Percentiles rank a stretch among this genome's conserved stretches.
phyloP scores from a whole-genome alignment of 2,113 vertebrate genomes.

The Turdus rufiventris region DNA sequence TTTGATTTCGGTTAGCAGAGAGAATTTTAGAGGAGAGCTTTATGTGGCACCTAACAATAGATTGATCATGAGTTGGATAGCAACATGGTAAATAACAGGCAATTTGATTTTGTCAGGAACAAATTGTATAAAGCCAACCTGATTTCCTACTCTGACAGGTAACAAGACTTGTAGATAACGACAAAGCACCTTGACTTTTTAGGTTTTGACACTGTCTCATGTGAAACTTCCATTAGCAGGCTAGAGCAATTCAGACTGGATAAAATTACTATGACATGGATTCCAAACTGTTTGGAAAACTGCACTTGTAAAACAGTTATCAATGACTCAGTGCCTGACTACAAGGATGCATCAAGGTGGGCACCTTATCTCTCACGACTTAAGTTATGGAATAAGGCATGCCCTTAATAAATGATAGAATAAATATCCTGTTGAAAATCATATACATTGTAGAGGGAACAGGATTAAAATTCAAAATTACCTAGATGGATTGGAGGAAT shows the following conservation, averaged over 20 bases:
- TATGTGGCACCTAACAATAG: constrained; percentile 56
- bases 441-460: neutral
- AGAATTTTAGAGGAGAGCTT: constrained; percentile 49
- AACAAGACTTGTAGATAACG: constrained; percentile 54
- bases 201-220: constrained; percentile 48
- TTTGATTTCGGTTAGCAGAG: constrained; percentile 57
- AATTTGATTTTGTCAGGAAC: constrained; percentile 66
- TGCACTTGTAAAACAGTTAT: neutral
- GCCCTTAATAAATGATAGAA: neutral
- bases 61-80: constrained; percentile 65
- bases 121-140: constrained; percentile 63
- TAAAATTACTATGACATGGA: constrained; percentile 6
- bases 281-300: constrained; percentile 28
- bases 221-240: constrained; percentile 36
- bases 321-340: neutral
- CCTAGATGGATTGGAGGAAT: neutral
- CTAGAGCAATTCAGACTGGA: neutral
- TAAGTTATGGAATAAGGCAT: neutral
- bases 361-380: neutral
- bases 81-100: constrained; percentile 64
- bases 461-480: neutral
- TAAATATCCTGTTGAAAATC: neutral
- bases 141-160: constrained; percentile 62
- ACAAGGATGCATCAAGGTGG: neutral
- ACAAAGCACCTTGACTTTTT: constrained; percentile 56